Evolutionary conservation across 2,113 vertebrate species (phyloP), one percentile per base, ranked within the genome.

Genomic region (Albula glossodonta): DNA sequence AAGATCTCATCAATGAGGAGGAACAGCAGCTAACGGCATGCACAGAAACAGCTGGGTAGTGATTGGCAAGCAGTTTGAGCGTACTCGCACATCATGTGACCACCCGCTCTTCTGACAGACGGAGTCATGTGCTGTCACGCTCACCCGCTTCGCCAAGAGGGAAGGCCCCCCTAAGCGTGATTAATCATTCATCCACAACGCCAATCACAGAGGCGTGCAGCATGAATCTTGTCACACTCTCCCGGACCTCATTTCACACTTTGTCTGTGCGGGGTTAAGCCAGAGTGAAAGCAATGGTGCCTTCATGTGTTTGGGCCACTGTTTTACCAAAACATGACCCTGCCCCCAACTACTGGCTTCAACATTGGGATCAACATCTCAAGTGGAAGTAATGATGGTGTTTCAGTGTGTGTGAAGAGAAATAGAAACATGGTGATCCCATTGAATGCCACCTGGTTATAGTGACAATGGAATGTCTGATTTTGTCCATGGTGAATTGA

Each of bases 301-400:
- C 17, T 6, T 41, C 7, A 41, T 56, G 25, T n/a, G n/a, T 10
- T 31, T 9, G 51, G 9, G 1, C 22, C 63, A 74, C 48, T 2
- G 48, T 4, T 84, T 52, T 74, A 51, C 41, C 19, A 25, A 22
- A 70, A 22, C 12, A 11, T 15, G 22, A 53, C 41, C 78, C 77
- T 53, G 66, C 83, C 22, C 50, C 50, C 66, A 17, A 74, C 66
- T 22, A 19, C 78, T 48, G 25, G 22, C 51, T 53, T 84, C 50
- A 84, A 77, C 78, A 53, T 78, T n/a, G 22, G n/a, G 70, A 50
- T 11, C 31, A 74, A 84, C 70, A 78, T 49, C 66, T 41, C 83
- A 78, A 66, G 66, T 78, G 83, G 60, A 84, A 78, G 78, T 56
- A 84, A 78, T 78, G 49, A 84, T 78, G 83, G 48, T 22, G 25